Percentiles rank a stretch among this genome's conserved stretches.
Evolutionary conservation across 2,797 vertebrate species (phyloP).

Genomic region (Smutsia gigantea): DNA sequence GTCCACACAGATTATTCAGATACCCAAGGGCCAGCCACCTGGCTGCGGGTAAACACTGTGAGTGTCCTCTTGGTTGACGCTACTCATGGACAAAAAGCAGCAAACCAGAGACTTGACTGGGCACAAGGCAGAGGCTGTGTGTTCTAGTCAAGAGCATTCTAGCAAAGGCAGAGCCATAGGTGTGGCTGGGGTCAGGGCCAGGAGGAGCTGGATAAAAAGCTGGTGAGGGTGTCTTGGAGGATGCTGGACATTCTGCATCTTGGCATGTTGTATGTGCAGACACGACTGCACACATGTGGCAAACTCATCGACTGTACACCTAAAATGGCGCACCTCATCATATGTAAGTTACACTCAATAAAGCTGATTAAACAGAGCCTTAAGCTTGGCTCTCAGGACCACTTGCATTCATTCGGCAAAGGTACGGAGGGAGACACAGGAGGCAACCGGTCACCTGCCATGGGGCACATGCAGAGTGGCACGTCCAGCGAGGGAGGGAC

Average conservation of each 20-base stretch:
- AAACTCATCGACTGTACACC: accelerated
- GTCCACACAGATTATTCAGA: accelerated
- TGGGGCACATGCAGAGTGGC: not conserved
- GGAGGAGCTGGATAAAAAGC: not conserved
- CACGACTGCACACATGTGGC: accelerated
- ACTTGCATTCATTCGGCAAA: accelerated
- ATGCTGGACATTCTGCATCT: accelerated
- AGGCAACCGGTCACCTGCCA: accelerated
- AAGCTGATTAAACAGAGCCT: not conserved
- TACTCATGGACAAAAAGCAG: accelerated
- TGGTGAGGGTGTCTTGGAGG: not conserved
- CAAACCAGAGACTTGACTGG: accelerated
- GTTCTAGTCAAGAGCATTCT: accelerated
- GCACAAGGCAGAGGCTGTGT: accelerated
- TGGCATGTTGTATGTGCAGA: accelerated
- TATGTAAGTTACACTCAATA: accelerated
- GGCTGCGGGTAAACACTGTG: accelerated
- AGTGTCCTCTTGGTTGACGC: accelerated
- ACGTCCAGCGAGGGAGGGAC: not conserved
- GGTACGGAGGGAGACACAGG: accelerated
- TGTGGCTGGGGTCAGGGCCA: accelerated
- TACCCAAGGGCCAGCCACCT: not conserved
- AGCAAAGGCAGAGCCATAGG: not conserved
- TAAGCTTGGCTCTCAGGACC: not conserved
- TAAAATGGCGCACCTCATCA: accelerated